Base-by-base conservation (phyloP, 1,140 invertebrate genomes). In the Lerema accius region DNA sequence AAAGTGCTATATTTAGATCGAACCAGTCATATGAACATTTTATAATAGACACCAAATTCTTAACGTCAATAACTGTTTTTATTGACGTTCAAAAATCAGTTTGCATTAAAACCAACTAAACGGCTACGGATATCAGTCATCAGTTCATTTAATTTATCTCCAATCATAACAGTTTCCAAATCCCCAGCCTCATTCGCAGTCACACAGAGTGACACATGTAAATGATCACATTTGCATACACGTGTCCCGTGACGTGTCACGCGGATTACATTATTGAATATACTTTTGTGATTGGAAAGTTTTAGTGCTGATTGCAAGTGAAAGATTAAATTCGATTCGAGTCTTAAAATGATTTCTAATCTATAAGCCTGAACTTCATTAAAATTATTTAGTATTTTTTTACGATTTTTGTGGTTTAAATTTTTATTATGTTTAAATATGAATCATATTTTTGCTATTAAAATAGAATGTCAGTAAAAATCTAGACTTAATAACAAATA, bases 211-310 rank as follows among this genome's bases (percentile, higher is more conserved):
- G 64, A 61, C 58, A 60, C 58, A 62, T 63, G 66, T 55, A 70
- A 73, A 72, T 68, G 65, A 63, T 46, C 32, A 43, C 16, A 80
- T 83, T 77, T 80, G 67, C 80, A 79, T 83, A 75, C 64, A 73
- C 81, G 79, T 80, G 82, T 59, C 70, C 45, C 14, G 9, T 63
- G 55, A 63, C 69, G 59, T 53, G 72, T 65, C 71, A 69, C 70
- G 71, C 43, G 68, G 81, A 84, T 86, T 86, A 86, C 76, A 84
- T 79, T 74, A 78, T 81, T 81, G 82, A 78, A 82, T 86, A 74
- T 40, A 60, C 26, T 40, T 28, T 61, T 5, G 16, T 46, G 32
- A 48, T 48, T 45, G 23, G 39, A 56, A 15, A 43, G 10, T 13
- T 32, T 37, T 58, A 58, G 40, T 45, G 16, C 15, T 10, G 37